Evolutionary conservation across 2,113 vertebrate genomes (phyloP).

Genomic region (Hippopotamus amphibius): DNA sequence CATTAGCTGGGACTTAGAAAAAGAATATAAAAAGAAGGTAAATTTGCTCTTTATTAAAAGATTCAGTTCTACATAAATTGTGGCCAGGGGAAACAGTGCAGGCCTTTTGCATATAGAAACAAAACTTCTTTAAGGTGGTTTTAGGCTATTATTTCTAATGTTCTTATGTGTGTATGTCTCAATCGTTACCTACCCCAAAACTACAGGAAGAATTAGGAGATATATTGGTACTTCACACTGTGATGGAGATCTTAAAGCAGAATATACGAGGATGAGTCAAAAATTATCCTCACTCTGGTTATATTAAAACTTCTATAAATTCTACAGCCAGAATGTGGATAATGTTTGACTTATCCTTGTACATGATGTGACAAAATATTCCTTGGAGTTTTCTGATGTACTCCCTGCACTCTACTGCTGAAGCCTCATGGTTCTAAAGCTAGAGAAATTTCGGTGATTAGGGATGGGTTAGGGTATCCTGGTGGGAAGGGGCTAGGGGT

Average conservation of each 20-base stretch:
- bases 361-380: not conserved
- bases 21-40: not conserved
- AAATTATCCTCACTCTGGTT: no score
- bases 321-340: no score
- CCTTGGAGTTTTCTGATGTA: not conserved
- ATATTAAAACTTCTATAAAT: no score
- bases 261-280: no score
- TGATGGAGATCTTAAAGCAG: not conserved
- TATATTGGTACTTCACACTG: not conserved
- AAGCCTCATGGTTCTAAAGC: not conserved
- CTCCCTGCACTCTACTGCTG: not conserved
- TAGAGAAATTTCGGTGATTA: not conserved
- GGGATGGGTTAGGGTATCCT: not conserved
- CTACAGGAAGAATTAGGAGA: not conserved
- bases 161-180: not conserved
- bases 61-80: not conserved
- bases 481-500: no score
- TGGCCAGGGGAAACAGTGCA: not conserved
- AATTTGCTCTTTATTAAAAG: conserved; percentile 31
- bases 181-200: not conserved
- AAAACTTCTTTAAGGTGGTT: not conserved
- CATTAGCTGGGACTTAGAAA: not conserved
- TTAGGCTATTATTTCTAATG: not conserved
- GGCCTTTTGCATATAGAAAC: not conserved
- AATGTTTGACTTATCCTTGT: no score